Conservation (phyloP, 2,888 invertebrate genomes). For the Schizaphis graminum region DNA sequence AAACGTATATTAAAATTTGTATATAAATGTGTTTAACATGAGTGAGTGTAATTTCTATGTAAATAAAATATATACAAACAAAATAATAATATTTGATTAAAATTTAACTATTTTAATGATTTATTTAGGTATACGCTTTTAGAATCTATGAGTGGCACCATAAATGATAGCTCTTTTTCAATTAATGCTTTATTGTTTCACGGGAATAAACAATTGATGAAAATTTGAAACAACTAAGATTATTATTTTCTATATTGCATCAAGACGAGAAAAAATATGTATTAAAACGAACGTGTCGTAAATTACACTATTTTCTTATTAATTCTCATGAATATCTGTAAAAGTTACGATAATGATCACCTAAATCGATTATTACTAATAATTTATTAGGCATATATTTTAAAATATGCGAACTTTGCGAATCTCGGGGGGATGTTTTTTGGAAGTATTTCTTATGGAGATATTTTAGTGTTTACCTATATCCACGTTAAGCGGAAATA, state of each 20-base stretch:
- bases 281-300: not conserved
- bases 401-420: not conserved
- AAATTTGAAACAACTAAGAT: not conserved
- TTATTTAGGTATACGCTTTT: not conserved
- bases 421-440: not conserved
- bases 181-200: not conserved
- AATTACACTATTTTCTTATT: not conserved
- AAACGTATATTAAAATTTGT: conserved; percentile 14
- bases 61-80: not conserved
- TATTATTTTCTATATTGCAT: not conserved
- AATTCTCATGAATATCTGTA: not conserved
- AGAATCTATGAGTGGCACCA: not conserved
- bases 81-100: not conserved
- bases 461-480: not conserved
- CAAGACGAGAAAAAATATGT: not conserved
- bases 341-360: not conserved
- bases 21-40: not conserved
- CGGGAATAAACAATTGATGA: not conserved
- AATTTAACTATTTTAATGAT: not conserved
- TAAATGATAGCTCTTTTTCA: not conserved
- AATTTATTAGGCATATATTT: not conserved
- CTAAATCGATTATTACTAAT: not conserved
- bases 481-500: not conserved
- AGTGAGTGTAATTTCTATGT: not conserved
- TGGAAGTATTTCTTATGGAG: not conserved